phyloP scores from a whole-genome alignment of 1,140 invertebrate genomes.

The Drosophila pectinifera region DNA sequence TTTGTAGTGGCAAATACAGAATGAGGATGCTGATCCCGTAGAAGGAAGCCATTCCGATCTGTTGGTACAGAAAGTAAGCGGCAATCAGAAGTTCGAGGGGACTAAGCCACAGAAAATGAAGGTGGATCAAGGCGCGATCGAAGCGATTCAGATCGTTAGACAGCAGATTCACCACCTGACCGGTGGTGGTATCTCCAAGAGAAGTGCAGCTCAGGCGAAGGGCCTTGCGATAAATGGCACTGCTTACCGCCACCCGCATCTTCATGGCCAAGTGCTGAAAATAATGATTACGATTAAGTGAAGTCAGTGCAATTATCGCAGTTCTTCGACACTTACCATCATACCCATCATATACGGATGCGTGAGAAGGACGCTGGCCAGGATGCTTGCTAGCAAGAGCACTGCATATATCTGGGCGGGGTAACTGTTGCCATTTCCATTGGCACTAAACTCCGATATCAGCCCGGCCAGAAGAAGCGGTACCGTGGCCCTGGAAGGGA shows the following conservation, averaged over 20 bases:
- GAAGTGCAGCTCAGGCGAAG: slow-evolving; percentile 88
- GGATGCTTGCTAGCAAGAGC: slow-evolving; percentile 86
- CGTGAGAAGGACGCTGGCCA: slow-evolving; percentile 86
- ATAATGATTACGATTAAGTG: not conserved
- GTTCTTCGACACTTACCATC: slow-evolving; percentile 70
- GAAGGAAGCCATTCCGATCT: slow-evolving; percentile 87
- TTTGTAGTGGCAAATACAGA: slow-evolving; percentile 93
- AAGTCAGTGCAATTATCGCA: not conserved
- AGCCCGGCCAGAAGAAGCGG: slow-evolving; percentile 74
- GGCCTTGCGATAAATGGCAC: slow-evolving; percentile 89
- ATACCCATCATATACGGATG: slow-evolving; percentile 88
- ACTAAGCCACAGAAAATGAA: slow-evolving; percentile 86
- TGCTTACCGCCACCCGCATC: slow-evolving; percentile 86
- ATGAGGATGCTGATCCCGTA: slow-evolving; percentile 91
- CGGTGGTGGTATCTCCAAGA: slow-evolving; percentile 91
- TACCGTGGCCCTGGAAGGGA: slow-evolving; percentile 86
- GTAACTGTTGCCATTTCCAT: slow-evolving; percentile 81
- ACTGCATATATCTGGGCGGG: slow-evolving; percentile 87
- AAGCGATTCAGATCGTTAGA: slow-evolving; percentile 88
- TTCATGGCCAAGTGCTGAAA: slow-evolving; percentile 73
- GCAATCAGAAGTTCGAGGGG: slow-evolving; percentile 87
- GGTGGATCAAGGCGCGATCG: slow-evolving; percentile 81
- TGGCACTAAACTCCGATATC: slow-evolving; percentile 86
- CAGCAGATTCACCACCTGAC: slow-evolving; percentile 90
- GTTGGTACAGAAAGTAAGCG: slow-evolving; percentile 90